phyloP scores from a whole-genome alignment of 2,888 invertebrate species.

The Drosophila mayaguana region DNA sequence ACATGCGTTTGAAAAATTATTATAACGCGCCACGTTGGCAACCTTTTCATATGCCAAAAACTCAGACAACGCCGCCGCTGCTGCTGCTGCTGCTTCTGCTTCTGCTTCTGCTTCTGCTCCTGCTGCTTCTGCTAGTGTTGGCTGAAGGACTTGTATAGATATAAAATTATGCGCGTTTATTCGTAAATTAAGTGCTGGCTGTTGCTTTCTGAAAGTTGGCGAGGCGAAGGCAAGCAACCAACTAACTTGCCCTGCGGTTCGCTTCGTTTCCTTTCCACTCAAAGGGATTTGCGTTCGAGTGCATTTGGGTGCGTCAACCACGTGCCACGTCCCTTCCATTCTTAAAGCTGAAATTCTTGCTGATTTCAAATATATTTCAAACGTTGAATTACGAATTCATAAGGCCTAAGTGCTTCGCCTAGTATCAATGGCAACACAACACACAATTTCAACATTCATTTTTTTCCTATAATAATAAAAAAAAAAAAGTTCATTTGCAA shows the following conservation, averaged over 20 bases:
- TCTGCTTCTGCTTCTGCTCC: neutral
- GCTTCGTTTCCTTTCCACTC: conserved; percentile 52
- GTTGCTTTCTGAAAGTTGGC: conserved; percentile 62
- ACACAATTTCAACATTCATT: conserved; percentile 19
- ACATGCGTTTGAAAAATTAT: conserved; percentile 72
- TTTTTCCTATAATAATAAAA: conserved; percentile 26
- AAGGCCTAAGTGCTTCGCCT: conserved; percentile 66
- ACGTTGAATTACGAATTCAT: conserved; percentile 66
- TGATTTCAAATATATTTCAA: conserved; percentile 43
- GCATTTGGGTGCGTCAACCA: conserved; percentile 42
- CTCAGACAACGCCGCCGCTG: conserved; percentile 53
- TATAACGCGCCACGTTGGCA: conserved; percentile 79
- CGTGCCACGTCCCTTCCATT: conserved; percentile 2
- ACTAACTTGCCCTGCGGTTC: conserved; percentile 69
- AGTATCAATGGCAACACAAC: conserved; percentile 25
- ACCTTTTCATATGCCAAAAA: conserved; percentile 80
- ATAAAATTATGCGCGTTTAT: conserved; percentile 82
- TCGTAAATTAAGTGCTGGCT: conserved; percentile 81
- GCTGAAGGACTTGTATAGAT: conserved; percentile 66
- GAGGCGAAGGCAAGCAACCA: conserved; percentile 26
- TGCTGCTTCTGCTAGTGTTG: conserved; percentile 16
- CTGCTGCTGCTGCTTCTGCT: neutral
- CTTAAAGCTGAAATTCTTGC: conserved; percentile 9
- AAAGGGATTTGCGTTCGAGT: conserved; percentile 65
- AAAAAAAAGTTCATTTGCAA: conserved; percentile 23